Evolutionary conservation across 2,113 vertebrate genomes (phyloP).

Genomic region (Polypterus senegalus): DNA sequence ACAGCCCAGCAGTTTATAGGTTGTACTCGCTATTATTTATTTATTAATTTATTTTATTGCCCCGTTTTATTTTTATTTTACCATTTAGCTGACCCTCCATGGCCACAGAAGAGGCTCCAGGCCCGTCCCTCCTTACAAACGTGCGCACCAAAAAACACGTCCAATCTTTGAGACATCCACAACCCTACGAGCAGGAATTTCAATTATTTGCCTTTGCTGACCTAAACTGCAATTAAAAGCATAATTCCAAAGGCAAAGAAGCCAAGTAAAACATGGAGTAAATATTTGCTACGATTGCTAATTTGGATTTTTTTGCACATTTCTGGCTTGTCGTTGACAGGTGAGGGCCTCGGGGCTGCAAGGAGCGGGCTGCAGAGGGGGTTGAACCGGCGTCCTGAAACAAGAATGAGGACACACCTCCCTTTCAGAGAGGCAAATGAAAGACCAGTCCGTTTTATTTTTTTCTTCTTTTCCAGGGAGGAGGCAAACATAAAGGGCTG

Average conservation of each 20-base stretch:
- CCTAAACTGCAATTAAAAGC: background rate
- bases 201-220: background rate
- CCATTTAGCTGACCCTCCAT: too few relatives aligned
- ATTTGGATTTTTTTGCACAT: background rate
- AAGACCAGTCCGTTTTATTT: background rate
- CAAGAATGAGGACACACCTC: slow-evolving; percentile 23
- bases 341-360: slow-evolving; percentile 43
- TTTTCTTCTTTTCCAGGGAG: background rate
- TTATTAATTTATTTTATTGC: too few relatives aligned
- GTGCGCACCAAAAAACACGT: too few relatives aligned
- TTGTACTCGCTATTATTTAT: too few relatives aligned
- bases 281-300: slow-evolving; percentile 34
- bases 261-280: slow-evolving; percentile 2
- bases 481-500: background rate
- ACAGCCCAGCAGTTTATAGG: too few relatives aligned
- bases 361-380: slow-evolving; percentile 39
- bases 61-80: too few relatives aligned
- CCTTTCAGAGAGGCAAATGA: slow-evolving; percentile 8
- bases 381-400: slow-evolving; percentile 35
- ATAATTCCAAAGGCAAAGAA: background rate
- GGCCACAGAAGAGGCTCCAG: background rate
- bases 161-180: too few relatives aligned
- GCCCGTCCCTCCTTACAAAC: background rate
- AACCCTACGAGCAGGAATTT: background rate
- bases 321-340: slow-evolving; percentile 35